Conservation (phyloP, 1,140 invertebrate genomes). For the Macrobrachium nipponense region DNA sequence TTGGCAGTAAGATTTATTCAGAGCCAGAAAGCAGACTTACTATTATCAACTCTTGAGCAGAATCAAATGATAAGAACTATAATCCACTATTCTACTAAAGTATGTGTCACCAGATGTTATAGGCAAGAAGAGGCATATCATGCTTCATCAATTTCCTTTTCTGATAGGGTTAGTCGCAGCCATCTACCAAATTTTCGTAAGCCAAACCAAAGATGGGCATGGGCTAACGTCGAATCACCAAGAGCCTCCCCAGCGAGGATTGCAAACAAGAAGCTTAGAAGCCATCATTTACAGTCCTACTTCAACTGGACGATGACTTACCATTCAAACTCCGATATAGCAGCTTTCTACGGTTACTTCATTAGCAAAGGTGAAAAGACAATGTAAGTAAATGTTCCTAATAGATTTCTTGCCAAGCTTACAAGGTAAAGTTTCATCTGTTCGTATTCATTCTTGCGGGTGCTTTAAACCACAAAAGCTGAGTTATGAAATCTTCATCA, state of each 20-base stretch:
- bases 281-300: neutral
- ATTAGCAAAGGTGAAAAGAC: neutral
- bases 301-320: conserved; percentile 53
- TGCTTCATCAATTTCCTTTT: neutral
- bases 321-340: conserved; percentile 20
- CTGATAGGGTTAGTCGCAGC: neutral
- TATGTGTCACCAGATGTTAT: too few species aligned
- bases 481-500: too few species aligned
- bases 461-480: neutral
- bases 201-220: conserved; percentile 8
- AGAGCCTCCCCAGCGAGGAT: neutral
- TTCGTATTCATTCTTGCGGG: neutral
- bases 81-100: too few species aligned
- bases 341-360: conserved; percentile 41
- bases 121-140: neutral
- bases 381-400: neutral
- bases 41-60: too few species aligned
- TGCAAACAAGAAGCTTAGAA: neutral
- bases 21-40: too few species aligned
- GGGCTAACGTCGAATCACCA: conserved; percentile 25
- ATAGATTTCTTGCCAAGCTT: neutral
- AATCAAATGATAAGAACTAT: too few species aligned
- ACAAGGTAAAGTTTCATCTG: neutral
- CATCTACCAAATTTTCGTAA: neutral
- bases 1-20: too few species aligned